Evolutionary conservation across 1,140 invertebrate species (phyloP), one percentile per base, ranked within the genome.

Genomic region (Phthorimaea operculella): DNA sequence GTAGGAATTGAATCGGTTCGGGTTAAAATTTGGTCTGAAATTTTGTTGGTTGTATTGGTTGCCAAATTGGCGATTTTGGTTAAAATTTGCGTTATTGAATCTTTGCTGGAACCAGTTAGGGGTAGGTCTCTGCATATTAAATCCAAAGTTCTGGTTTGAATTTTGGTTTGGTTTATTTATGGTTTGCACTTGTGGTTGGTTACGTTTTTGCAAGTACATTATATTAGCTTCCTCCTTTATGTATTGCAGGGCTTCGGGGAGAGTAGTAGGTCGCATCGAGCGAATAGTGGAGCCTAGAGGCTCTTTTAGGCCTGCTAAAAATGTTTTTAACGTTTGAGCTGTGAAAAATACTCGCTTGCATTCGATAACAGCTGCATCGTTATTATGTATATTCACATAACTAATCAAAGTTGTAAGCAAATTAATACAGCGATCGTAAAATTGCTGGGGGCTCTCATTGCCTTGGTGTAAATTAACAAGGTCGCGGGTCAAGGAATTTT

Each of bases 141-240:
- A 42, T 42, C 39, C 14, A 14, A 42, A 42, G 8, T 42, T 2
- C 9, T 42, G 39, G 39, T 42, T 42, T 11, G 14, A 4, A 42
- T 42, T 42, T 42, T 42, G 39, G 11, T 14, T 42, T 4, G 14
- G 21, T 28, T 42, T 42, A 14, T n/a, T 42, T n/a, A 4, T 42
- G 9, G 39, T 42, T n/a, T 42, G 11, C 11, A 11, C 9, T 42
- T 42, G 39, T 4, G 39, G 8, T 42, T 42, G 39, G 14, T 42
- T 42, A 42, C 39, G 39, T 42, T 42, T n/a, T 42, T 42, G 39
- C 14, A 42, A 42, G 39, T 42, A 42, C 39, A 42, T 42, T 4
- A 42, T 42, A 42, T 42, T 42, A 14, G 11, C 39, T 42, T 42
- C 39, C 14, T 42, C 39, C 9, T 42, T 42, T 4, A 42, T 42